phyloP scores from a whole-genome alignment of 2,113 vertebrate species.

The Macaca mulatta region DNA sequence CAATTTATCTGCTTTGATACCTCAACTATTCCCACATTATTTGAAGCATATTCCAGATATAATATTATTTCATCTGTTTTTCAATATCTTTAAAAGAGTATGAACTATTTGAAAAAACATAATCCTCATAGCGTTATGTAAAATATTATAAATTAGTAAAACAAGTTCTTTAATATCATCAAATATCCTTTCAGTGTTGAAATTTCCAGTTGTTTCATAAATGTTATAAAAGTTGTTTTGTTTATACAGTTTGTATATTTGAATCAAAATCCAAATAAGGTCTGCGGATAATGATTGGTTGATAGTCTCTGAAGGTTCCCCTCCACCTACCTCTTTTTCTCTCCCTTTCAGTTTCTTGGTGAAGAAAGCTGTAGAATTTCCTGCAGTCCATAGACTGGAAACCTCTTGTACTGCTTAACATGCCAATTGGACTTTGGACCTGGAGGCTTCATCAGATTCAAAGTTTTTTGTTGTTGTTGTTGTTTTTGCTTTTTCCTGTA shows the following conservation, averaged over 20 bases:
- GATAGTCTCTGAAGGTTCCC: background rate
- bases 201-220: background rate
- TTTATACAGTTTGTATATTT: background rate
- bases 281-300: background rate
- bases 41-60: background rate
- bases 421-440: background rate
- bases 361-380: background rate
- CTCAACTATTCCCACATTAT: background rate
- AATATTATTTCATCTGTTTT: background rate
- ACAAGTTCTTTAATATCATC: background rate
- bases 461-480: background rate
- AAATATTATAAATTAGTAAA: background rate
- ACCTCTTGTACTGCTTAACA: background rate
- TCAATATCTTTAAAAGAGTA: background rate
- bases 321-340: background rate
- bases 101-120: background rate
- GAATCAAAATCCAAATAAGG: background rate
- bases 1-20: background rate
- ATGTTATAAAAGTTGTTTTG: background rate
- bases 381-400: background rate
- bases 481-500: background rate
- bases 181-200: background rate
- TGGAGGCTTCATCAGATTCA: background rate
- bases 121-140: background rate
- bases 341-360: background rate